These are phyloP conservation scores for Stenotaenia linearis DNA, from an alignment of 2,888 invertebrate genomes.

Conservation along the genomic window DNA sequence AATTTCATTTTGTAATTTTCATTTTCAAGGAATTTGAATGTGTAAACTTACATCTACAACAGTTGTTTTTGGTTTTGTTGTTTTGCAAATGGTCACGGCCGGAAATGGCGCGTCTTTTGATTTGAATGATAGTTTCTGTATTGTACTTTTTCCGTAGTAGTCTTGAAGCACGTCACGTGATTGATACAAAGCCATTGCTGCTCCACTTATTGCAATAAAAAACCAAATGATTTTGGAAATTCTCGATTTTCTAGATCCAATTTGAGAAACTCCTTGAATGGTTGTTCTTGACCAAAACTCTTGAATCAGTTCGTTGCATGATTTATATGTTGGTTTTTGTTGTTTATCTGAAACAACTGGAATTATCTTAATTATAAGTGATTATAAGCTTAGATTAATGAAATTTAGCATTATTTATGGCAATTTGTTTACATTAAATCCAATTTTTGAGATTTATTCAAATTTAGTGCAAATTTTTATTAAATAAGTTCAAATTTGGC, in stretches of 20 bases:
- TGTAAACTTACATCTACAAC: background rate
- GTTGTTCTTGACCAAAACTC: slow-evolving; percentile 6
- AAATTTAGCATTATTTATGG: too few species aligned
- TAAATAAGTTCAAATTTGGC: too few species aligned
- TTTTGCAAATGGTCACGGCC: slow-evolving; percentile 28
- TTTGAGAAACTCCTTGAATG: slow-evolving; percentile 29
- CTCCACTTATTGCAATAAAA: background rate
- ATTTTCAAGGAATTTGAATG: background rate
- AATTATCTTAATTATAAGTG: background rate
- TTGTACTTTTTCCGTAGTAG: slow-evolving; percentile 29
- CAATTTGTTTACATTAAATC: too few species aligned
- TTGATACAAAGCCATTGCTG: slow-evolving; percentile 30
- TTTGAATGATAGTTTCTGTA: slow-evolving; percentile 28
- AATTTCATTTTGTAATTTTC: too few species aligned
- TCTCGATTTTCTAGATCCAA: background rate
- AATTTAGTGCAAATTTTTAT: too few species aligned
- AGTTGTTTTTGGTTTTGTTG: background rate
- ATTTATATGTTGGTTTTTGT: background rate
- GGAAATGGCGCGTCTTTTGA: slow-evolving; percentile 29
- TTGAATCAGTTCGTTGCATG: background rate
- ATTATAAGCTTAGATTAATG: too few species aligned
- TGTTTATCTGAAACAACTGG: background rate
- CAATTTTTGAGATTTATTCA: too few species aligned
- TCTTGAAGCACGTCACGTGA: slow-evolving; percentile 32
- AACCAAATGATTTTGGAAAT: slow-evolving; percentile 10